Evolutionary conservation across 2,888 invertebrate genomes (phyloP).

Genomic region (Agriopis leucophaearia): DNA sequence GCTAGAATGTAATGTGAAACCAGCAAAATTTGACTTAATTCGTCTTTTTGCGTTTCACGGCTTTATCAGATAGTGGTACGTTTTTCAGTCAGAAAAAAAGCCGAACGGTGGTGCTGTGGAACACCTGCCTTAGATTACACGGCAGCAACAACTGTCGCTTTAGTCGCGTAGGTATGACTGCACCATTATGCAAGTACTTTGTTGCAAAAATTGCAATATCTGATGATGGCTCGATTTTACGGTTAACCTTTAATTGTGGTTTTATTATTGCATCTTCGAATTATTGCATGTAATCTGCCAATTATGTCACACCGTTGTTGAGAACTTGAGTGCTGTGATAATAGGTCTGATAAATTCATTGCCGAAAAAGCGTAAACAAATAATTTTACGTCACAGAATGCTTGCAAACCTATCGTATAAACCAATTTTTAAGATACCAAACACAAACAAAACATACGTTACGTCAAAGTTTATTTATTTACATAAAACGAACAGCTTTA

Average conservation of each 20-base stretch:
- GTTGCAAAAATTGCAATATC: slow-evolving; percentile 9
- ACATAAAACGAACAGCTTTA: too few relatives aligned
- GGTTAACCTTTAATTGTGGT: slow-evolving; percentile 14
- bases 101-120: not conserved
- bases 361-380: too few relatives aligned
- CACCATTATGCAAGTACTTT: slow-evolving; percentile 3
- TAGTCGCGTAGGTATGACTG: not conserved
- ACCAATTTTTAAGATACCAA: too few relatives aligned
- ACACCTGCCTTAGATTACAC: not conserved
- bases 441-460: too few relatives aligned
- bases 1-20: too few relatives aligned
- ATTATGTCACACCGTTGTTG: slow-evolving; percentile 15
- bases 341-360: not conserved
- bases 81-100: too few relatives aligned
- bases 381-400: too few relatives aligned
- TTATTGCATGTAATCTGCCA: slow-evolving; percentile 1
- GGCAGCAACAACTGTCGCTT: not conserved
- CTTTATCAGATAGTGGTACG: too few relatives aligned
- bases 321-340: not conserved
- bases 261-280: slow-evolving; percentile 14
- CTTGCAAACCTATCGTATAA: too few relatives aligned
- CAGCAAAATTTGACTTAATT: too few relatives aligned
- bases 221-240: slow-evolving; percentile 13
- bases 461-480: too few relatives aligned
- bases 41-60: too few relatives aligned